phyloP scores from a whole-genome alignment of 2,888 invertebrate genomes.

The Spisula subtruncata region DNA sequence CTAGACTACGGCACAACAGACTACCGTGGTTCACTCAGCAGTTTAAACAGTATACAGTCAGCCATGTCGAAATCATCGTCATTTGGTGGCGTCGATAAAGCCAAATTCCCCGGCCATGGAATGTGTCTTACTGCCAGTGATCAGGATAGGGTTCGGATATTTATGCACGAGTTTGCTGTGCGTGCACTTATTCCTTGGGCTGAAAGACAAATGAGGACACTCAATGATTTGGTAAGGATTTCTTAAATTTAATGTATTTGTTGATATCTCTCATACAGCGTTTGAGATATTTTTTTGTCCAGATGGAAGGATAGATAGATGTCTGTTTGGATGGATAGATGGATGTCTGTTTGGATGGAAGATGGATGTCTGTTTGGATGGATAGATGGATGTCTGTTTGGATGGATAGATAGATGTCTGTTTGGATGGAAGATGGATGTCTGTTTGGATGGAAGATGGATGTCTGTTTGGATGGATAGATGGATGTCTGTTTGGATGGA shows the following conservation, averaged over 20 bases:
- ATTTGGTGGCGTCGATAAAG: slow-evolving; percentile 52
- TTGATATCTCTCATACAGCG: no score
- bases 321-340: no score
- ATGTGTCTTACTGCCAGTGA: slow-evolving; percentile 93
- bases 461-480: no score
- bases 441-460: no score
- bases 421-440: no score
- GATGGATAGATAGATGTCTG: no score
- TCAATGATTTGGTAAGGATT: slow-evolving; percentile 87
- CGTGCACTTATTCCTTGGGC: slow-evolving; percentile 96
- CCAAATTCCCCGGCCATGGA: slow-evolving; percentile 82
- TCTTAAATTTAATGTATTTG: neutral
- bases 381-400: no score
- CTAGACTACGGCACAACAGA: slow-evolving; percentile 62
- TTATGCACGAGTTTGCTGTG: slow-evolving; percentile 95
- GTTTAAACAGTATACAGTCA: slow-evolving; percentile 55
- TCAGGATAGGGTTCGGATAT: slow-evolving; percentile 94
- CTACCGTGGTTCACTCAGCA: slow-evolving; percentile 71
- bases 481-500: no score
- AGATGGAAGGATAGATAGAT: no score
- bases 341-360: no score
- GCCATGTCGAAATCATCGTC: slow-evolving; percentile 64
- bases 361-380: no score
- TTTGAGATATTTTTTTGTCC: no score
- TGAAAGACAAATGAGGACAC: slow-evolving; percentile 94